Base-by-base conservation (phyloP, 2,113 vertebrate species). In the Turdus rufiventris region DNA sequence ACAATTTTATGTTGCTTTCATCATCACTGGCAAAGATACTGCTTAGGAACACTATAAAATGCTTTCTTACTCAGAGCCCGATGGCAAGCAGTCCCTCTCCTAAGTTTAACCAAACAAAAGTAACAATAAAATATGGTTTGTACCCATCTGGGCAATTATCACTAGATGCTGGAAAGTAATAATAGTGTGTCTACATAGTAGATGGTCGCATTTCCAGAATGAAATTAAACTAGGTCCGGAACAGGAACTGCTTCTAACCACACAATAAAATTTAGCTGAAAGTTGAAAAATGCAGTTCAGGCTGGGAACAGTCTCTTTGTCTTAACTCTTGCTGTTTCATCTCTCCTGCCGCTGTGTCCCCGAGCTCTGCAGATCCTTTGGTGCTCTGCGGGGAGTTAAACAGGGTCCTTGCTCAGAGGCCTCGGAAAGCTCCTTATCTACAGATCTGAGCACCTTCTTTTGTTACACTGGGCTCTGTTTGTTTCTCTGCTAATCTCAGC, bases 391-490 rank as follows among this genome's bases (percentile, higher is more conserved):
- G 94, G 91, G 87, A 83, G 95, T 66, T 97, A 97, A 96, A 96
- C 4, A 94, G 89, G 74, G 89, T 38, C 74, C 88, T 82, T 94
- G 89, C 94, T 95, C 93, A 36, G 60, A n/a, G 63, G 82, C 87
- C 60, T 67, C 50, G 0, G 26, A 95, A 96, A 96, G 91, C 91
- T 91, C 85, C 94, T 97, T 96, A 93, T 95, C 96, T 45, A 33
- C 78, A 80, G 91, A 89, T 83, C 93, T 48, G 60, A 95, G 93
- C 93, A 97, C 93, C 96, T 96, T 93, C 94, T 88, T 96, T 94
- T 93, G 94, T 97, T 80, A 79, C 66, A 8, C 38, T 8, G 66
- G 18, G 56, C 75, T 85, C 88, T 91, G 81, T 91, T 94, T 93
- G 89, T 93, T 97, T 95, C 96, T 94, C 87, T 24, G 36, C 42